These are phyloP conservation scores for Drosophila niveifrons DNA, from an alignment of 2,888 invertebrate species.

Conservation along the genomic window DNA sequence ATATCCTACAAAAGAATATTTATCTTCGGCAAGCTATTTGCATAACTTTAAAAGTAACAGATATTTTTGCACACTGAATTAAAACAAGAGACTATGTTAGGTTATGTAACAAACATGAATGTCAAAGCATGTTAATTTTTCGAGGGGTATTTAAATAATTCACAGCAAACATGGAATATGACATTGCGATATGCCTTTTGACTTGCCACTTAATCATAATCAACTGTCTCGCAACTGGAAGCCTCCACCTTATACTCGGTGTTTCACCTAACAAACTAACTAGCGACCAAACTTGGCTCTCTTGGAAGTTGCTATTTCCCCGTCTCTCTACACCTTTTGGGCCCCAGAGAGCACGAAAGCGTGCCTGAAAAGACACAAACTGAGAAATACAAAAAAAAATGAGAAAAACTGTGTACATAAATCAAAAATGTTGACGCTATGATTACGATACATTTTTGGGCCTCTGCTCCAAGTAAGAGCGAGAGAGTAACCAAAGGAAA, in stretches of 20 bases:
- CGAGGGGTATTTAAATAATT: constrained; percentile 66
- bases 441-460: constrained; percentile 70
- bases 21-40: neutral
- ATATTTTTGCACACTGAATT: constrained; percentile 8
- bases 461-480: constrained; percentile 37
- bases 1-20: neutral
- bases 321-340: constrained; percentile 10
- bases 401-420: constrained; percentile 72
- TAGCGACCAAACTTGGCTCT: constrained; percentile 48
- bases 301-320: constrained; percentile 56
- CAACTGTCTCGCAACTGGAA: constrained; percentile 74
- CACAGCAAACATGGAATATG: constrained; percentile 71
- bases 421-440: constrained; percentile 80
- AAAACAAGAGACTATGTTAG: neutral
- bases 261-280: constrained; percentile 55
- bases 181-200: constrained; percentile 66
- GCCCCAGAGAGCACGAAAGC: constrained; percentile 64
- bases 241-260: constrained; percentile 47
- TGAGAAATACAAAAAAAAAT: constrained; percentile 14
- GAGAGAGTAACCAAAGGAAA: constrained; percentile 52
- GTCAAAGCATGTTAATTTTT: constrained; percentile 40
- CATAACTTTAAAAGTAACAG: neutral
- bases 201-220: constrained; percentile 80
- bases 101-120: constrained; percentile 7
- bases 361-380: constrained; percentile 47